phyloP scores from a whole-genome alignment of 2,888 invertebrate genomes.

The Erebia epiphron region DNA sequence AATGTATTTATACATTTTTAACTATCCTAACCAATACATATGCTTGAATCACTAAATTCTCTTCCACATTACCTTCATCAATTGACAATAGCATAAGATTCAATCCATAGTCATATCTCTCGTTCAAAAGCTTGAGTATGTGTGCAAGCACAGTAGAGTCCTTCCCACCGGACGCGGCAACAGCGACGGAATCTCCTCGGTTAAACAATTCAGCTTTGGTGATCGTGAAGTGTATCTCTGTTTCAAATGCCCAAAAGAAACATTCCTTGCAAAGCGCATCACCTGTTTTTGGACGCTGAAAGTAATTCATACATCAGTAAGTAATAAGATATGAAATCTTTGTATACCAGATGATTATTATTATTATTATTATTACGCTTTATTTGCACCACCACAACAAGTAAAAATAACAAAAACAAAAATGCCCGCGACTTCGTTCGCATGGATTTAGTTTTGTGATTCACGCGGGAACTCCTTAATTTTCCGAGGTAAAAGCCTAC shows the following conservation, averaged over 20 bases:
- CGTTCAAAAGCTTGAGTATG: constrained; percentile 94
- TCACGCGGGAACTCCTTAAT: too few species aligned
- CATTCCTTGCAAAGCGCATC: constrained; percentile 97
- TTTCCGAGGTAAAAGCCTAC: too few species aligned
- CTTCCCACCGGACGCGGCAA: constrained; percentile 97
- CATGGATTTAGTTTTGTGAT: too few species aligned
- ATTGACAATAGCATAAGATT: constrained; percentile 96
- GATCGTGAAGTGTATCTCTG: constrained; percentile 97
- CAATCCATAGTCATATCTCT: constrained; percentile 94
- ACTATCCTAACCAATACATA: too few species aligned
- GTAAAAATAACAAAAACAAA: too few species aligned
- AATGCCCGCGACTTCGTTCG: too few species aligned
- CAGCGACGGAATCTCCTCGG: constrained; percentile 92
- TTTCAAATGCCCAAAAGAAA: constrained; percentile 96
- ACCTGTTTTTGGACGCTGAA: constrained; percentile 94
- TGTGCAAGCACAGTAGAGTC: constrained; percentile 99
- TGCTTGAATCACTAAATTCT: background rate
- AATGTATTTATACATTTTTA: too few species aligned
- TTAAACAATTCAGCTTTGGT: constrained; percentile 90
- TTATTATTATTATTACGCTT: too few species aligned
- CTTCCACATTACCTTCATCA: constrained; percentile 89
- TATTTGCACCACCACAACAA: too few species aligned
- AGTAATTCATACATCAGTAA: constrained; percentile 24
- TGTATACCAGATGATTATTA: too few species aligned
- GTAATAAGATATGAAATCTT: constrained; percentile 22